Base-by-base conservation (phyloP, 2,113 vertebrate species). In the Lamprotornis superbus region DNA sequence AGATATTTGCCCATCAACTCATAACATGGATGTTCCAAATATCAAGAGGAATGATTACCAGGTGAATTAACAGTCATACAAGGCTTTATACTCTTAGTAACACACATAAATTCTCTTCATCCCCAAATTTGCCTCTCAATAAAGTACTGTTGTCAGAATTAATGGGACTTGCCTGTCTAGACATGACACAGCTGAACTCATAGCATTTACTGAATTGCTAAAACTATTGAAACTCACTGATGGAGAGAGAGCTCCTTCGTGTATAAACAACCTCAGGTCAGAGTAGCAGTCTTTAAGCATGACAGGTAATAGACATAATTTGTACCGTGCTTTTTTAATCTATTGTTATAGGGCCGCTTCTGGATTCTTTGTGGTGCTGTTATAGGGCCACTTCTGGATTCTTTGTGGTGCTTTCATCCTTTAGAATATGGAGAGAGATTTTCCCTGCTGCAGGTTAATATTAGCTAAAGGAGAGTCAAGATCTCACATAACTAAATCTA, bases 1-100 rank as follows among this genome's bases (percentile, higher is more conserved):
- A 98, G 99, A 99, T 97, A 99, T 99, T 97, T 99, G 99, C 75
- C 99, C 99, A 83, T 99, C 99, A 60, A 99, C 99, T 98, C 99
- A 99, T 97, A 99, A 99, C 97, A 99, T 99, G 99, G 99, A 99
- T 97, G 99, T 99, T 89, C 99, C 99, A 83, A 98, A 98, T 98
- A 99, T 99, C 97, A 99, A 99, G 97, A 99, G 99, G 98, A 98
- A 98, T 96, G 99, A 99, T 93, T 99, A 99, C 96, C 99, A 99
- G 98, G 99, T 99, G 96, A 94, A 98, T 95, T 80, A 52, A 50
- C 6, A 61, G 33, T 77, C 39, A 24, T 8, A 56, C 1, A 1
- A 74, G 55, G 25, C 37, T 82, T 93, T 75, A 27, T 37, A 9
- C 9, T 78, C 11, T n/a, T 22, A 21, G 18, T 70, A 22, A 47